Conservation (phyloP, 1,140 invertebrate species). For the Aphis gossypii region DNA sequence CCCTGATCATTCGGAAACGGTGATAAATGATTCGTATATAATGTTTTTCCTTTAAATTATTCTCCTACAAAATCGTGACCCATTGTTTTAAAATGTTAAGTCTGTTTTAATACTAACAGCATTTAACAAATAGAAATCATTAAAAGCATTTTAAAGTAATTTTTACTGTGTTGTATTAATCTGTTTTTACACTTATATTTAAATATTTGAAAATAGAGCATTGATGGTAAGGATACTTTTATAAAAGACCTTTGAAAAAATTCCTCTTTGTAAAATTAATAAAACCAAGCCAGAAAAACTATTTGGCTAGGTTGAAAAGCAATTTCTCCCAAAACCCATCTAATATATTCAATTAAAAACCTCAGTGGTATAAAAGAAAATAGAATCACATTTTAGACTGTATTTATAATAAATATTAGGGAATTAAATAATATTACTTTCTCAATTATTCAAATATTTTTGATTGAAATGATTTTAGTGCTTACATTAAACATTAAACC, state of each 20-base stretch:
- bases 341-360: background rate
- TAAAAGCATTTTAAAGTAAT: background rate
- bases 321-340: background rate
- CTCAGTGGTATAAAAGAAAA: background rate
- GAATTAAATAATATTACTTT: background rate
- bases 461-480: background rate
- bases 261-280: background rate
- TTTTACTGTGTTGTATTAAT: background rate
- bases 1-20: background rate
- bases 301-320: background rate
- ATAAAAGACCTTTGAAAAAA: background rate
- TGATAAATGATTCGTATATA: constrained; percentile 21
- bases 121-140: background rate
- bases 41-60: constrained; percentile 23
- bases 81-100: constrained; percentile 9
- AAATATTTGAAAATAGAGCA: background rate
- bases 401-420: background rate
- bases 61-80: background rate
- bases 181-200: background rate
- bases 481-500: background rate
- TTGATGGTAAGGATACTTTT: background rate
- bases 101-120: background rate
- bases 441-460: background rate
- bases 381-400: background rate
- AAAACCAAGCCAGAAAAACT: background rate